These are phyloP conservation scores for Busseola fusca DNA, from an alignment of 2,888 invertebrate species.

Conservation along the genomic window DNA sequence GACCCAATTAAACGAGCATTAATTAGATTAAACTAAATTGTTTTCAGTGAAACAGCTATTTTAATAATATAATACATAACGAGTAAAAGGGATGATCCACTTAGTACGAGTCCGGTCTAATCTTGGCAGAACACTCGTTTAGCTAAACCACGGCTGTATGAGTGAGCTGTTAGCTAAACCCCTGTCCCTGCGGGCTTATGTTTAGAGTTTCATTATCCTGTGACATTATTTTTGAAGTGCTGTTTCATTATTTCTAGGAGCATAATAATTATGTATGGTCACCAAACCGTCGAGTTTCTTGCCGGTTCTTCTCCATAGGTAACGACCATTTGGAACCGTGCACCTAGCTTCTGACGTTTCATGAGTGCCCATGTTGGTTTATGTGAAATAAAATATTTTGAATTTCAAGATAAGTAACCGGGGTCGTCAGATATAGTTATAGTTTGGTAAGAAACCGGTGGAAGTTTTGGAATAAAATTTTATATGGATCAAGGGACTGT, in stretches of 20 bases:
- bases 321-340: too few species aligned
- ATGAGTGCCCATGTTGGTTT: too few species aligned
- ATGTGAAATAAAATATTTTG: too few species aligned
- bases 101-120: slow-evolving; percentile 56
- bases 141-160: slow-evolving; percentile 59
- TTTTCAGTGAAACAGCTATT: slow-evolving; percentile 56
- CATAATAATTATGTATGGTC: neutral
- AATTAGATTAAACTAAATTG: slow-evolving; percentile 31
- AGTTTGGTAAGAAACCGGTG: too few species aligned
- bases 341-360: too few species aligned
- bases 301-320: too few species aligned
- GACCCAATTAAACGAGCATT: slow-evolving; percentile 45
- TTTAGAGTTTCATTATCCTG: slow-evolving; percentile 55
- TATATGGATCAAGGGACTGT: too few species aligned
- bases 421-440: too few species aligned
- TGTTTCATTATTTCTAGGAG: neutral
- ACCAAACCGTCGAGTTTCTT: too few species aligned
- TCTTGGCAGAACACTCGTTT: slow-evolving; percentile 69
- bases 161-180: slow-evolving; percentile 60
- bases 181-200: slow-evolving; percentile 59
- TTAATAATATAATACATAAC: slow-evolving; percentile 49
- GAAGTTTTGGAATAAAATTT: too few species aligned
- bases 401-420: too few species aligned
- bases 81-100: slow-evolving; percentile 38
- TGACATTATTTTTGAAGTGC: slow-evolving; percentile 36